phyloP scores from a whole-genome alignment of 1,140 invertebrate species.

The Cyphomyrmex costatus region DNA sequence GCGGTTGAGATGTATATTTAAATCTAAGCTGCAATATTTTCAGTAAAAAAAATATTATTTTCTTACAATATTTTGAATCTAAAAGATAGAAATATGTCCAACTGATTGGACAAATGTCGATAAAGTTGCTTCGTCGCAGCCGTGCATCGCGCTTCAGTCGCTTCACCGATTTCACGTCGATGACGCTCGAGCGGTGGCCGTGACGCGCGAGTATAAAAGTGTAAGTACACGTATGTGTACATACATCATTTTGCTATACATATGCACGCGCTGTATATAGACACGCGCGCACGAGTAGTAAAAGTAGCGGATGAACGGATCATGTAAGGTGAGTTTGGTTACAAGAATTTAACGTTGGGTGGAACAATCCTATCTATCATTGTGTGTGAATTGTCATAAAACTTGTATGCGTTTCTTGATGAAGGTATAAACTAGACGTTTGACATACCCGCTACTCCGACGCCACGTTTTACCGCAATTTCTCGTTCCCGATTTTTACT shows the following conservation, averaged over 20 bases:
- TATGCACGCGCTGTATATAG: slow-evolving; percentile 22
- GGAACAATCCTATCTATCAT: background rate
- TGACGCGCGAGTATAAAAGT: too few relatives aligned
- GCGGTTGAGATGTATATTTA: too few relatives aligned
- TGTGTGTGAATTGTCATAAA: background rate
- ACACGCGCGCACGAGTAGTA: slow-evolving; percentile 66
- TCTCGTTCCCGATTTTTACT: background rate
- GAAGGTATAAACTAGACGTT: background rate
- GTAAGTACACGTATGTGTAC: background rate
- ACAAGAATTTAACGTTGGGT: background rate
- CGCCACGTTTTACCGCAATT: slow-evolving; percentile 25
- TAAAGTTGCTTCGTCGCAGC: too few relatives aligned
- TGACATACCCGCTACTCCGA: slow-evolving; percentile 52
- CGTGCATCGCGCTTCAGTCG: too few relatives aligned
- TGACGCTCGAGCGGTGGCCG: too few relatives aligned
- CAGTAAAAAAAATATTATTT: too few relatives aligned
- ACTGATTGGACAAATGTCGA: too few relatives aligned
- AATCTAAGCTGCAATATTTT: too few relatives aligned
- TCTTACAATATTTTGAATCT: too few relatives aligned
- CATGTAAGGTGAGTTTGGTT: slow-evolving; percentile 79
- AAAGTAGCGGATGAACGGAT: slow-evolving; percentile 79
- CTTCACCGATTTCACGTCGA: too few relatives aligned
- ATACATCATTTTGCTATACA: background rate
- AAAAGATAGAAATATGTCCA: too few relatives aligned
- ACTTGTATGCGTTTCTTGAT: background rate